These are phyloP conservation scores for Scaptomyza parva DNA, from an alignment of 2,888 invertebrate genomes.

Conservation along the genomic window DNA sequence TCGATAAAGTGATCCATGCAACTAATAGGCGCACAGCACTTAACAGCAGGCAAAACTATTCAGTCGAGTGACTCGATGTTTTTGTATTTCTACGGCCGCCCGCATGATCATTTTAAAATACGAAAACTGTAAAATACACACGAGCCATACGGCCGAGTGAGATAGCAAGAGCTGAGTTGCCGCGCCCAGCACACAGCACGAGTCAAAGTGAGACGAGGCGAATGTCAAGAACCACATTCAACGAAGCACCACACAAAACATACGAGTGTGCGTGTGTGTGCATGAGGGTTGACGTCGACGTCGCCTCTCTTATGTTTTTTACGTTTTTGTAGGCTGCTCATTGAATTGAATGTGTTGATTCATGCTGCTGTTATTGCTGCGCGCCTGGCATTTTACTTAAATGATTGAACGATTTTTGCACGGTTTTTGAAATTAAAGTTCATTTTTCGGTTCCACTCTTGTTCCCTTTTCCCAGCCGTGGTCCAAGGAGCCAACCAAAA, in stretches of 20 bases:
- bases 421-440: constrained; percentile 76
- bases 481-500: constrained; percentile 12
- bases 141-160: constrained; percentile 26
- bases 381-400: constrained; percentile 73
- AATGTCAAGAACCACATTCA: constrained; percentile 50
- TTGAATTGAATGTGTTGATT: constrained; percentile 62
- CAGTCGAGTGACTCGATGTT: constrained; percentile 8
- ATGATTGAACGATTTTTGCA: constrained; percentile 82
- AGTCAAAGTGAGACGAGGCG: constrained; percentile 40
- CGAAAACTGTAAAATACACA: constrained; percentile 40
- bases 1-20: constrained; percentile 81
- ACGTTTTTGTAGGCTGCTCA: constrained; percentile 30
- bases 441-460: constrained; percentile 61
- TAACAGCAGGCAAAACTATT: constrained; percentile 23
- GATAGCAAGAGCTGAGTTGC: constrained; percentile 33
- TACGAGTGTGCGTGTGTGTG: constrained; percentile 1
- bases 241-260: constrained; percentile 18
- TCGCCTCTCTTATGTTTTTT: constrained; percentile 55
- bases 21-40: constrained; percentile 66
- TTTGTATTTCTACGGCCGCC: constrained; percentile 41
- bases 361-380: constrained; percentile 34
- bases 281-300: constrained; percentile 35
- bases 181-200: constrained; percentile 6
- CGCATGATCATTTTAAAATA: constrained; percentile 70
- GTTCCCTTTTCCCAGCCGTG: constrained; percentile 44